Base-by-base conservation (phyloP, 2,888 invertebrate genomes). In the Acanthococcus lagerstroemiae region DNA sequence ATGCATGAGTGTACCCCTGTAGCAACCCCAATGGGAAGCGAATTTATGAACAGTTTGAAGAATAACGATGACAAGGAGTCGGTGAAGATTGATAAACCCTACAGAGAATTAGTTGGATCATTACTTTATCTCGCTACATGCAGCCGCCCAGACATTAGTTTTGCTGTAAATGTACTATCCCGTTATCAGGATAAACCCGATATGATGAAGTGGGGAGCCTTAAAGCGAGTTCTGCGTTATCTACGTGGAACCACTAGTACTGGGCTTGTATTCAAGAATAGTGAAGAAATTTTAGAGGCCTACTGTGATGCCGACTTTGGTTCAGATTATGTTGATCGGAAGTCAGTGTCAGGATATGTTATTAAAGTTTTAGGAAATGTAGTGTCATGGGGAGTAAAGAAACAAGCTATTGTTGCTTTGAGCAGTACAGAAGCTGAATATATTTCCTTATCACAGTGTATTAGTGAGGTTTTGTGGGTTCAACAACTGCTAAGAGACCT, bases 131-230 rank as follows among this genome's bases (percentile, higher is more conserved):
- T 73, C 7, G 71, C 37, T 3, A 56, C 25, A 48, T 21, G 19
- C 26, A 56, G 57, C 19, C 17, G 60, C 9, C 26, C 66, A 70
- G 72, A 73, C 58, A 66, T 73, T 6, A 71, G 72, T 4, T 73
- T 69, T 65, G 71, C 71, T 46, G 70, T 74, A 46, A 71, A 71
- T n/a, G n/a, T n/a, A n/a, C n/a, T n/a, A n/a, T n/a, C n/a, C n/a
- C 37, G 7, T 9, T 15, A 9, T 37, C 15, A 37, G 37, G 7
- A 37, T 9, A 15, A 9, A 37, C 15, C 37, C 6, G 15, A 9
- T 15, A 15, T 37, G 37, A 9, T 37, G 7, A 9, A 37, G 7
- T 37, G 37, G 15, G 37, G 37, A 37, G 37, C 37, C 6, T 37
- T 56, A 12, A 46, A 66, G 26, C 22, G 58, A 44, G 44, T 68